Evolutionary conservation across 2,113 vertebrate genomes (phyloP).

Genomic region (Struthio camelus): DNA sequence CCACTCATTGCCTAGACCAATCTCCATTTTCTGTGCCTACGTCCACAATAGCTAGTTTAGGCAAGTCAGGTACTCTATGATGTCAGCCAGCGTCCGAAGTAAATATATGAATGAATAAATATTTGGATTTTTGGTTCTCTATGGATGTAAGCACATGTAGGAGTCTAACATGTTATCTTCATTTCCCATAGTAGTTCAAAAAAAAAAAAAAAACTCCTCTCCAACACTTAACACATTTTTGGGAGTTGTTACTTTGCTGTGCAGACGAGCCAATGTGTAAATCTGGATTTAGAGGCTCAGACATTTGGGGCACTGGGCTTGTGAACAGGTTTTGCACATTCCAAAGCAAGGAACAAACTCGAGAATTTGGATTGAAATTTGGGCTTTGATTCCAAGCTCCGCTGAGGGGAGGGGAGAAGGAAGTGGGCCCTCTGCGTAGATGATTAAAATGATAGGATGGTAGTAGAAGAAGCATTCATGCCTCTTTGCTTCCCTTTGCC

Average conservation of each 20-base stretch:
- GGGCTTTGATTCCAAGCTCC: not conserved
- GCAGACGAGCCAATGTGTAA: not conserved
- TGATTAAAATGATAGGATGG: not conserved
- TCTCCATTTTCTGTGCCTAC: not conserved
- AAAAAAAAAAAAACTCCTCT: not conserved
- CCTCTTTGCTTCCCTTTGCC: not conserved
- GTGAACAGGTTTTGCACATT: not conserved
- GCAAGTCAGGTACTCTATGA: not conserved
- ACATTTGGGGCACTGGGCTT: not conserved
- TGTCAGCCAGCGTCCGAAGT: not conserved
- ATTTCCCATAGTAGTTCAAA: not conserved
- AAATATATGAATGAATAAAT: not conserved
- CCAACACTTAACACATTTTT: not conserved
- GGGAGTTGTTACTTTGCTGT: not conserved
- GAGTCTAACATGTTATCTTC: not conserved
- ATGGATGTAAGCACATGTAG: not conserved
- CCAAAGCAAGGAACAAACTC: not conserved
- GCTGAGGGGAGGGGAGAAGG: not conserved
- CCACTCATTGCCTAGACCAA: not conserved
- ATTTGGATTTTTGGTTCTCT: not conserved
- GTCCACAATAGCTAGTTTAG: not conserved
- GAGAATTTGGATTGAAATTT: not conserved
- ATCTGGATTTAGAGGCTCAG: constrained; percentile 1
- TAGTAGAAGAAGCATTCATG: not conserved
- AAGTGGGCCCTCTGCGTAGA: not conserved